phyloP scores from a whole-genome alignment of 2,113 vertebrate genomes.

The Sula dactylatra region DNA sequence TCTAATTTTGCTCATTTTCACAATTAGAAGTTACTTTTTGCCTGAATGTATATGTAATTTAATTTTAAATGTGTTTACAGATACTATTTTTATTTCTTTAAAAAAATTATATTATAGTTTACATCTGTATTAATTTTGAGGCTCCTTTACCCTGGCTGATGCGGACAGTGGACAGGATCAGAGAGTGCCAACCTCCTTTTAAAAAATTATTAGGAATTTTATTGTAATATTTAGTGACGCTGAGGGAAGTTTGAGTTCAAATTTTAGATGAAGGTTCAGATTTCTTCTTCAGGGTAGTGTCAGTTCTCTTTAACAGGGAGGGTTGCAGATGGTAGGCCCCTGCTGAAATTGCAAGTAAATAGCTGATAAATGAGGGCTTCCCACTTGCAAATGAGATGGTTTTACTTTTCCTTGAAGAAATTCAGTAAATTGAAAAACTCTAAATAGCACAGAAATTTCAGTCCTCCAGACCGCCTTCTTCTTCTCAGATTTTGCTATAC shows the following conservation, averaged over 20 bases:
- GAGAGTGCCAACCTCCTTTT: neutral
- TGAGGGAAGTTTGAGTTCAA: neutral
- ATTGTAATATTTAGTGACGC: neutral
- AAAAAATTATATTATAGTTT: neutral
- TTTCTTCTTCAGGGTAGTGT: neutral
- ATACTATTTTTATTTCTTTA: neutral
- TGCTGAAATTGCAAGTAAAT: constrained; percentile 38
- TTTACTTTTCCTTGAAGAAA: constrained; percentile 63
- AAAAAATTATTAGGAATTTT: neutral
- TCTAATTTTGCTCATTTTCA: neutral
- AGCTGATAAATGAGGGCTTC: constrained; percentile 49
- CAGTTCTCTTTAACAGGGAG: neutral
- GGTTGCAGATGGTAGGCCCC: constrained; percentile 28
- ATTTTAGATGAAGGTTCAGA: neutral
- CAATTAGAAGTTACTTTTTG: neutral
- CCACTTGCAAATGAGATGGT: constrained; percentile 31
- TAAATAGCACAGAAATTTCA: constrained; percentile 64
- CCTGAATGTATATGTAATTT: neutral
- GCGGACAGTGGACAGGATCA: neutral
- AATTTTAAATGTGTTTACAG: neutral
- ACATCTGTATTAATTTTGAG: neutral
- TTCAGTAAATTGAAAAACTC: constrained; percentile 50
- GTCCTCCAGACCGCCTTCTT: constrained; percentile 52
- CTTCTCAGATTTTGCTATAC: constrained; percentile 46
- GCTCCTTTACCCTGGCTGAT: neutral